Conservation (phyloP, 2,113 vertebrate species). For the Collichthys lucidus region DNA sequence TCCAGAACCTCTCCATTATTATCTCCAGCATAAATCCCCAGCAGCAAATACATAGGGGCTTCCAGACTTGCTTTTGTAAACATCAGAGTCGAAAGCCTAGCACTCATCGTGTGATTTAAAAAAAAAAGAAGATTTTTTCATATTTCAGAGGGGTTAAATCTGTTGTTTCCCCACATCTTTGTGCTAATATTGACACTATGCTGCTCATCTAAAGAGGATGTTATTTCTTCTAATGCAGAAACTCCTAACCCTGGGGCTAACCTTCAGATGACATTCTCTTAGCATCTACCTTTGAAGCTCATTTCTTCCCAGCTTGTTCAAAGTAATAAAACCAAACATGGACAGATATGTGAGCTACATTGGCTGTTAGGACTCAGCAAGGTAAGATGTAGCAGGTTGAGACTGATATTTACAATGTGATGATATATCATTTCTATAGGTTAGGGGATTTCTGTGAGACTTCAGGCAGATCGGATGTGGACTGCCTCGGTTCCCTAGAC, state of each 20-base stretch:
- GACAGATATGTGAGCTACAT: background rate
- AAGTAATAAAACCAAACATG: background rate
- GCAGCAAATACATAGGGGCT: constrained; percentile 47
- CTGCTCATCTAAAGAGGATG: constrained; percentile 1
- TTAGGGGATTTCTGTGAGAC: constrained; percentile 61
- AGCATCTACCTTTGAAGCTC: constrained; percentile 34
- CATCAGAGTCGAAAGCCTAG: constrained; percentile 25
- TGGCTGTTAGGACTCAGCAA: background rate
- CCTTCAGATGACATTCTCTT: constrained; percentile 65
- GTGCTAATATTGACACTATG: constrained; percentile 12
- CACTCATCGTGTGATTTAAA: constrained; percentile 12
- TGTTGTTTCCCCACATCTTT: constrained; percentile 8
- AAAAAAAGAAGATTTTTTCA: background rate
- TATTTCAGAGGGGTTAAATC: constrained; percentile 37
- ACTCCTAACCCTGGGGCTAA: constrained; percentile 26
- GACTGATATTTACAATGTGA: constrained; percentile 37
- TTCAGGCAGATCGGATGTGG: constrained; percentile 40
- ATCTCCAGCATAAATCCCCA: constrained; percentile 64
- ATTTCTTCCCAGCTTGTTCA: constrained; percentile 21
- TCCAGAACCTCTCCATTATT: constrained; percentile 74
- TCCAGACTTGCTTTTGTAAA: constrained; percentile 45
- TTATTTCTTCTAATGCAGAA: constrained; percentile 28
- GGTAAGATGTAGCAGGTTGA: constrained; percentile 31
- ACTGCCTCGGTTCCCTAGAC: constrained; percentile 38
- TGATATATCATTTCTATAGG: constrained; percentile 60